These are phyloP conservation scores for Epizoanthus rinbou DNA, from an alignment of 92 coral and sea anemone genomes.

Conservation along the genomic window DNA sequence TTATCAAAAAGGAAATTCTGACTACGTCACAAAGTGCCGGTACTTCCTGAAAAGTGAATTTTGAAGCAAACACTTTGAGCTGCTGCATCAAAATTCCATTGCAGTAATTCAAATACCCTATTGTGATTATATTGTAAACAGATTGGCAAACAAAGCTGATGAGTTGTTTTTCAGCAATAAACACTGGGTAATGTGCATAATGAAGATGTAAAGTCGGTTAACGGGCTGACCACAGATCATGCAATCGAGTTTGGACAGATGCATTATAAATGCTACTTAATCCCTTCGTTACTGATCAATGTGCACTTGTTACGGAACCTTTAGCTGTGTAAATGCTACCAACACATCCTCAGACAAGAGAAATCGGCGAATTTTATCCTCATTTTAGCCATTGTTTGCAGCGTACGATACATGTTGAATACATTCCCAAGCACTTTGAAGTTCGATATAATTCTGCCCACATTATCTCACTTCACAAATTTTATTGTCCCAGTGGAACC, in stretches of 20 bases:
- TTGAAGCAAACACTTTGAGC: not conserved
- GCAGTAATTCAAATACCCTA: conserved; percentile 12
- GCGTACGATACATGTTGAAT: not conserved
- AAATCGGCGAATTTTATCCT: not conserved
- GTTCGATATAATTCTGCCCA: conserved; percentile 19
- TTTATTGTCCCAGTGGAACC: conserved; percentile 31
- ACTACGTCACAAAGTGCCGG: conserved; percentile 1
- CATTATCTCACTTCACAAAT: not conserved
- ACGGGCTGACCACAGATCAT: conserved; percentile 14
- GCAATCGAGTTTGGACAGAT: conserved; percentile 33
- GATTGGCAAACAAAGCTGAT: conserved; percentile 6
- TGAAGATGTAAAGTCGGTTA: not conserved
- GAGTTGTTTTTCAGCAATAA: conserved; percentile 20
- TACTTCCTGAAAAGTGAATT: conserved; percentile 15
- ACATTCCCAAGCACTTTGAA: not conserved
- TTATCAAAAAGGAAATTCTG: not conserved
- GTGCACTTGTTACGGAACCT: not conserved
- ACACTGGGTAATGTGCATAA: not conserved
- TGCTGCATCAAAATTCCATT: not conserved
- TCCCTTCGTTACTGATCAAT: conserved; percentile 4
- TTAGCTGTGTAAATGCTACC: conserved; percentile 5
- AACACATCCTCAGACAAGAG: not conserved
- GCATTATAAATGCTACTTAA: not conserved
- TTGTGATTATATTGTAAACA: conserved; percentile 16
- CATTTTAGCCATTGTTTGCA: conserved; percentile 5